These are phyloP conservation scores for Drosophila mimetica DNA, from an alignment of 2,888 invertebrate genomes.

Conservation along the genomic window DNA sequence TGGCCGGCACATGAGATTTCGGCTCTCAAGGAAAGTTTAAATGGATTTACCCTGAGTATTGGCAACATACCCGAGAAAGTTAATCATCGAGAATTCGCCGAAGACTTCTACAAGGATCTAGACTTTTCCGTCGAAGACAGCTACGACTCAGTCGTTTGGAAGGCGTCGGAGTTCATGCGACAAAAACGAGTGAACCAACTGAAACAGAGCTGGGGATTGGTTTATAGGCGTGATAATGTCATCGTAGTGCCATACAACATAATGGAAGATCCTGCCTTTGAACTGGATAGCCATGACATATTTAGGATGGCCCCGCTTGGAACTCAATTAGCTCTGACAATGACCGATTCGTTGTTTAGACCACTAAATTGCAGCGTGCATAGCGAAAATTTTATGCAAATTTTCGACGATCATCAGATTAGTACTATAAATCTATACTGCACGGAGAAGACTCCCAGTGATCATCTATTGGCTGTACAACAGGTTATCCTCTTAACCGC, in stretches of 20 bases:
- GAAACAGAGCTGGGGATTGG: neutral
- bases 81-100: neutral
- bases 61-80: neutral
- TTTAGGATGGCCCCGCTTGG: neutral
- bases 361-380: neutral
- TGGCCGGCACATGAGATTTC: neutral
- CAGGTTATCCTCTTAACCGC: neutral
- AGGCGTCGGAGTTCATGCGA: neutral
- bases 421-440: neutral
- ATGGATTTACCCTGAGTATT: neutral
- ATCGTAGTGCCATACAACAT: neutral
- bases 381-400: neutral
- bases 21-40: neutral
- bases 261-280: neutral
- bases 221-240: neutral
- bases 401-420: neutral
- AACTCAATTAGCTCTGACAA: neutral
- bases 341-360: too few relatives aligned
- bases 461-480: neutral
- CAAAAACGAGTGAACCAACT: neutral
- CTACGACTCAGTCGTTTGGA: neutral
- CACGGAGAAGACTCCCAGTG: neutral
- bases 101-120: neutral
- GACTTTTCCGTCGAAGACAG: neutral
- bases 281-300: neutral